Conservation (phyloP, 2,797 vertebrate genomes). For the Macropodus opercularis region DNA sequence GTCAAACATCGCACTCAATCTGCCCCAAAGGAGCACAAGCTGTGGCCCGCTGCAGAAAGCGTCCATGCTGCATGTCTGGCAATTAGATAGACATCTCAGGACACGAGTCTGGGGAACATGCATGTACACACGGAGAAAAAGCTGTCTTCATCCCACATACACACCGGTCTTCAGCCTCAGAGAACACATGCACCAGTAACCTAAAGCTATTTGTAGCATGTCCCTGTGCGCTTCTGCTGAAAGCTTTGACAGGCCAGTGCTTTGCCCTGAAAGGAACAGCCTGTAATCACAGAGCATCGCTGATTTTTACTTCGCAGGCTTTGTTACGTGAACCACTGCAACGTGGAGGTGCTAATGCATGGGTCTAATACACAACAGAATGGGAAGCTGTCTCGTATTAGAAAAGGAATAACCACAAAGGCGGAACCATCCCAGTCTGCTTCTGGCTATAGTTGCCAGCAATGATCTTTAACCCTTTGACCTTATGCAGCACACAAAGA, state of each 20-base stretch:
- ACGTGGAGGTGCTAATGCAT: conserved; percentile 26
- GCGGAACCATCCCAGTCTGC: conserved; percentile 7
- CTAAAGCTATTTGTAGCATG: conserved; percentile 45
- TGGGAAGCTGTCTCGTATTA: neutral
- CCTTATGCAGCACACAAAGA: conserved; percentile 23
- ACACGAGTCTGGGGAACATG: conserved; percentile 8
- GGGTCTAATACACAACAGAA: conserved; percentile 33
- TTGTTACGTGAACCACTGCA: conserved; percentile 30
- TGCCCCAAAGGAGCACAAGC: conserved; percentile 30
- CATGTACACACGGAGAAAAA: conserved; percentile 2
- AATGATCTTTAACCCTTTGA: conserved; percentile 35
- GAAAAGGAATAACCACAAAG: conserved; percentile 2
- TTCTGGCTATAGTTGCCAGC: conserved; percentile 10
- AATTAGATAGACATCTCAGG: conserved; percentile 38
- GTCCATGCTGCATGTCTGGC: conserved; percentile 29
- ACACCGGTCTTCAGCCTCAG: conserved; percentile 2
- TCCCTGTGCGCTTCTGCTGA: conserved; percentile 15
- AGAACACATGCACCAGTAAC: conserved; percentile 16
- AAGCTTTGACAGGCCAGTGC: conserved; percentile 37
- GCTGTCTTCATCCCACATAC: neutral
- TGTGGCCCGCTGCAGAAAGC: conserved; percentile 28
- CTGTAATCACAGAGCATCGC: conserved; percentile 50
- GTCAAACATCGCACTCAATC: conserved; percentile 56
- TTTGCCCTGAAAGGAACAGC: conserved; percentile 46
- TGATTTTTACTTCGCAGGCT: conserved; percentile 48